phyloP scores from a whole-genome alignment of 92 coral and sea anemone genomes.

The Isaurus tuberculatus region DNA sequence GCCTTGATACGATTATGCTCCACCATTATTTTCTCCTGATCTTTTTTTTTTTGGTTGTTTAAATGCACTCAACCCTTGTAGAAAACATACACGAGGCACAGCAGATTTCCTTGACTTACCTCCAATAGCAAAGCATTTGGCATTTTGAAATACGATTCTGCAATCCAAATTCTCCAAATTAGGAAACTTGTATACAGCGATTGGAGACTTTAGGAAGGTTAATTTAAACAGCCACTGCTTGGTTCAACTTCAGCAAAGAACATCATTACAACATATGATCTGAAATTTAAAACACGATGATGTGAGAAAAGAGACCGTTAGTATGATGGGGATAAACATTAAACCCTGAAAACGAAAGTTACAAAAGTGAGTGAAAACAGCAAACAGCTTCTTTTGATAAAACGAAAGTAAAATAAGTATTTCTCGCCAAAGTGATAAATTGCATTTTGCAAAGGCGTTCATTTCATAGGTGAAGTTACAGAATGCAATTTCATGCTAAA shows the following conservation, averaged over 20 bases:
- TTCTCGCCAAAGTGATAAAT: slow-evolving; percentile 37
- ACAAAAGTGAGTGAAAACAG: not conserved
- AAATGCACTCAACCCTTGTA: slow-evolving; percentile 39
- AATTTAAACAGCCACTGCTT: slow-evolving; percentile 48
- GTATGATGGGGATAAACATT: not conserved
- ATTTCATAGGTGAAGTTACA: slow-evolving; percentile 28
- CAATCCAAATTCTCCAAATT: slow-evolving; percentile 10
- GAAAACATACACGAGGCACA: slow-evolving; percentile 13
- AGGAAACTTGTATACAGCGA: slow-evolving; percentile 21
- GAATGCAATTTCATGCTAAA: slow-evolving; percentile 19
- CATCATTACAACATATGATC: slow-evolving; percentile 51
- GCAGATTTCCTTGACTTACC: slow-evolving; percentile 30
- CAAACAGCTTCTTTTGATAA: slow-evolving; percentile 1
- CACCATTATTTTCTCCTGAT: not conserved
- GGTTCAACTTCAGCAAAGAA: slow-evolving; percentile 41
- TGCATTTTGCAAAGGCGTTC: slow-evolving; percentile 44
- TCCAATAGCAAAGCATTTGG: slow-evolving; percentile 25
- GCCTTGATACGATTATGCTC: slow-evolving; percentile 3
- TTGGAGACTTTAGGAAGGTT: slow-evolving; percentile 23
- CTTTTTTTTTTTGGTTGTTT: slow-evolving; percentile 20
- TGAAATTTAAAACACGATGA: slow-evolving; percentile 45
- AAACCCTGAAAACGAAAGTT: slow-evolving; percentile 8
- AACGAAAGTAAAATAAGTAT: slow-evolving; percentile 33
- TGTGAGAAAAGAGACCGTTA: slow-evolving; percentile 45
- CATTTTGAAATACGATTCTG: slow-evolving; percentile 25